Evolutionary conservation across 2,797 vertebrate species (phyloP).

Genomic region (Hydrophis major): DNA sequence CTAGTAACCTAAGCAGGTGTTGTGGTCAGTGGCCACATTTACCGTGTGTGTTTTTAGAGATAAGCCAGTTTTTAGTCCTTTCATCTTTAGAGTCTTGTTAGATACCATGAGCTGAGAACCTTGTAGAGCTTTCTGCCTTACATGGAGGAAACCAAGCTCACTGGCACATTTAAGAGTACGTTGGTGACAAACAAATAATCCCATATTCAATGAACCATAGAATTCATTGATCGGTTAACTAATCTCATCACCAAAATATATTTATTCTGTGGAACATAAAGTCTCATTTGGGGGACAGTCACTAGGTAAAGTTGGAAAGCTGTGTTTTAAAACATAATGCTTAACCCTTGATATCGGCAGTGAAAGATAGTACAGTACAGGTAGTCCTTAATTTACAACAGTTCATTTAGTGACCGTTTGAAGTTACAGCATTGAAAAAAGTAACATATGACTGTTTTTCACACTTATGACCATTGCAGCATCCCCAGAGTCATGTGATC

Average conservation of each 20-base stretch:
- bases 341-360: background rate
- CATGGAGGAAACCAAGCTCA: background rate
- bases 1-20: conserved; percentile 20
- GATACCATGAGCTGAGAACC: background rate
- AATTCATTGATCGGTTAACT: background rate
- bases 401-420: background rate
- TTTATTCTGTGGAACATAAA: background rate
- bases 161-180: background rate
- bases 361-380: background rate
- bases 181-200: background rate
- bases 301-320: background rate
- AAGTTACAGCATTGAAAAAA: background rate
- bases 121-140: background rate
- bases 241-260: background rate
- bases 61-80: background rate
- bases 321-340: background rate
- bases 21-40: conserved; percentile 30
- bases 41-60: conserved; percentile 10
- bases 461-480: background rate
- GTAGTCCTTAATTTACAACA: background rate
- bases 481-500: background rate
- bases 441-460: background rate
- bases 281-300: background rate
- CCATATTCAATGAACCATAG: background rate
- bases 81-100: background rate